A percentile compares a stretch with the other conserved stretches of the same genome.
phyloP scores from a whole-genome alignment of 2,113 vertebrate genomes.

The Glaucomys volans region DNA sequence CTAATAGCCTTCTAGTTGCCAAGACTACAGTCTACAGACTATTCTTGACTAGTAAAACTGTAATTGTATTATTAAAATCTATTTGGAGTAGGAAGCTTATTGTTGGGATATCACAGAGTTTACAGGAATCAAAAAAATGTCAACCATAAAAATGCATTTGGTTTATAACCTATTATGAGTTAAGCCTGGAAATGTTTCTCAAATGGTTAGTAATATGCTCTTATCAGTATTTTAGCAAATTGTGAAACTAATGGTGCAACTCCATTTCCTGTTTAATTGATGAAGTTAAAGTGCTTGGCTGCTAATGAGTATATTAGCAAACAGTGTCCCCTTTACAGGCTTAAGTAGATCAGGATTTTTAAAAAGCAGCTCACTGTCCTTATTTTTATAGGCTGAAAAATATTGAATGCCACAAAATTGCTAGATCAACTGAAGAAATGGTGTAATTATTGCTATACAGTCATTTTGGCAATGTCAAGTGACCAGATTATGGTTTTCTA shows the following conservation, averaged over 20 bases:
- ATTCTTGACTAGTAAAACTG: slow-evolving; percentile 86
- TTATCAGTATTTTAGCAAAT: slow-evolving; percentile 84
- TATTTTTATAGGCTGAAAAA: slow-evolving; percentile 87
- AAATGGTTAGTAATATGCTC: slow-evolving; percentile 69
- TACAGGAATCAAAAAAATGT: slow-evolving; percentile 71
- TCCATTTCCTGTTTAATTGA: slow-evolving; percentile 88
- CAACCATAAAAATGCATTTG: slow-evolving; percentile 75
- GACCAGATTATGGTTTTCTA: slow-evolving; percentile 83
- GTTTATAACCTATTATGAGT: slow-evolving; percentile 57
- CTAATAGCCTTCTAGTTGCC: slow-evolving; percentile 76
- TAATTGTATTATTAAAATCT: slow-evolving; percentile 86
- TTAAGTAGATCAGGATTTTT: slow-evolving; percentile 88
- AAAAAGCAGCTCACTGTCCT: slow-evolving; percentile 86
- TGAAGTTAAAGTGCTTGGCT: slow-evolving; percentile 88
- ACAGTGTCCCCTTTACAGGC: slow-evolving; percentile 87
- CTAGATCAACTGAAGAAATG: slow-evolving; percentile 86
- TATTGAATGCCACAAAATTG: slow-evolving; percentile 84
- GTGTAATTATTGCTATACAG: slow-evolving; percentile 83
- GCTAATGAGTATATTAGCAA: slow-evolving; percentile 89
- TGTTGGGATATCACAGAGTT: slow-evolving; percentile 74
- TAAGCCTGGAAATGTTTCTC: slow-evolving; percentile 74
- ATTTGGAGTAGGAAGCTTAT: slow-evolving; percentile 79
- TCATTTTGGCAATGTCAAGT: slow-evolving; percentile 85
- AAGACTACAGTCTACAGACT: slow-evolving; percentile 82
- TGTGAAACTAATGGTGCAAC: slow-evolving; percentile 82